Percentiles rank a stretch among this genome's conserved stretches.
phyloP scores from a whole-genome alignment of 2,113 vertebrate genomes.

The Scalopus aquaticus region DNA sequence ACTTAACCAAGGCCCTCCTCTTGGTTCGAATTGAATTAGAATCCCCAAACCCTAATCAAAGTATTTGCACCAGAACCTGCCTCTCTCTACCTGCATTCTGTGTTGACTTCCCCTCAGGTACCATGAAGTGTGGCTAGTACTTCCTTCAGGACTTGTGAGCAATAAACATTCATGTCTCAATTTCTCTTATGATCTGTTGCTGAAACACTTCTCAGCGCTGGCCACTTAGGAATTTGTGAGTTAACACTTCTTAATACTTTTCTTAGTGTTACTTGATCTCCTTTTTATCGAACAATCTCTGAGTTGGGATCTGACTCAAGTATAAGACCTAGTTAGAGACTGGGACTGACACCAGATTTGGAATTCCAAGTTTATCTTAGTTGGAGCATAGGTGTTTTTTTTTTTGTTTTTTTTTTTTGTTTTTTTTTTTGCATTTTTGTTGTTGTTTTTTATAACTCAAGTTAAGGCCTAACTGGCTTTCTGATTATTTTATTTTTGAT shows the following conservation, averaged over 20 bases:
- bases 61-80: not conserved
- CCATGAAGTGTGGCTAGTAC: not conserved
- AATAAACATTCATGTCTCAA: not conserved
- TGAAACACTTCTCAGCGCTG: not conserved
- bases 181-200: not conserved
- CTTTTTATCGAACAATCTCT: not conserved
- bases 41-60: not conserved
- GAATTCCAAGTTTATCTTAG: not conserved
- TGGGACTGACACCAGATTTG: not conserved
- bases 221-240: not conserved
- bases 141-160: not conserved
- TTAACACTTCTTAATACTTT: not conserved
- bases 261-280: not conserved
- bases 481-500: not conserved
- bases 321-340: not conserved
- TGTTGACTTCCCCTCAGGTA: not conserved
- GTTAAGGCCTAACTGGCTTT: not conserved
- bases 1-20: not conserved
- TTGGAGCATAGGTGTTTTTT: not conserved
- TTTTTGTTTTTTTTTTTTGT: not conserved
- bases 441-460: not conserved
- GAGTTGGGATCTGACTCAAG: not conserved
- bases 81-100: not conserved
- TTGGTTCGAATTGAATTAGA: not conserved
- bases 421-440: no score